Percentiles rank a stretch among this genome's conserved stretches.
These are phyloP conservation scores for Sinonovacula constricta DNA, from an alignment of 1,140 invertebrate species.

Conservation along the genomic window DNA sequence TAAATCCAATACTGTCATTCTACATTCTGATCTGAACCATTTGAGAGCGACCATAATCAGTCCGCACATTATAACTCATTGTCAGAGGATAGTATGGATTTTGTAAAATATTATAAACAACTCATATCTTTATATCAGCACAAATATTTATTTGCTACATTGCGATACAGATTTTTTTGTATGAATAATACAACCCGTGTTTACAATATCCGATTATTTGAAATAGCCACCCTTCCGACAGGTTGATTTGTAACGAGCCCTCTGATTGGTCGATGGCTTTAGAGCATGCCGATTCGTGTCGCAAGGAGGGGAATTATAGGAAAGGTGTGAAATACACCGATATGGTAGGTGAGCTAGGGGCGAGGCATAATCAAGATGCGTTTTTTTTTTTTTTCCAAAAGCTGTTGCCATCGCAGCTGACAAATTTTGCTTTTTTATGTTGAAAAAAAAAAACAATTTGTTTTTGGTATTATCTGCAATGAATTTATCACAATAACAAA, in stretches of 20 bases:
- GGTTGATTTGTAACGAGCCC: background rate
- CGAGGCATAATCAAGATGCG: no score
- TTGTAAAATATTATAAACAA: background rate
- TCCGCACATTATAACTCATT: background rate
- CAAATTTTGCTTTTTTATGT: no score
- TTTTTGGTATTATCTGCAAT: no score
- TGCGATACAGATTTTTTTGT: no score
- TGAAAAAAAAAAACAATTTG: no score
- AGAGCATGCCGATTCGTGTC: background rate
- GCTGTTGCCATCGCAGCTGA: no score
- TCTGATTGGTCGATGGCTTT: slow-evolving; percentile 23
- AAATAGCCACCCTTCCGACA: slow-evolving; percentile 35
- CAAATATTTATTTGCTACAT: no score
- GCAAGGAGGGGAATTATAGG: background rate
- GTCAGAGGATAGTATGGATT: background rate
- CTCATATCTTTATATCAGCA: background rate
- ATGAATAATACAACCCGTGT: background rate
- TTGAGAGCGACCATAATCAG: background rate
- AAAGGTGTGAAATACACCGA: no score
- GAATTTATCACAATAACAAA: no score
- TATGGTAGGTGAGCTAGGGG: no score
- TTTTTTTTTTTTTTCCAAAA: no score
- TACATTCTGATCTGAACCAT: background rate
- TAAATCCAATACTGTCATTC: background rate
- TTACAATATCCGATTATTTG: slow-evolving; percentile 16